Evolutionary conservation across 2,888 invertebrate genomes (phyloP), one percentile per base, ranked within the genome.

Genomic region (Resseliella maxima): DNA sequence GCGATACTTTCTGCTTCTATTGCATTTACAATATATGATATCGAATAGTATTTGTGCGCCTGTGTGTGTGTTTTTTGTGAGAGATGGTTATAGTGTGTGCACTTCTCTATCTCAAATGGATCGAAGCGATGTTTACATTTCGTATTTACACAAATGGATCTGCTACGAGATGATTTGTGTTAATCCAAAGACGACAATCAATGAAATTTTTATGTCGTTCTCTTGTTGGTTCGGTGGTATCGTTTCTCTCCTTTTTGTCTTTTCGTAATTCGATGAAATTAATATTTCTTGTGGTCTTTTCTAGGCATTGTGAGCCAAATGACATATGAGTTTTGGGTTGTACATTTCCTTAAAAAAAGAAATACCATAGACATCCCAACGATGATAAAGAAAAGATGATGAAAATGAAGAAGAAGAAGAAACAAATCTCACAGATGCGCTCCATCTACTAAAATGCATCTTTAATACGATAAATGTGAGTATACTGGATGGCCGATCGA

Each of bases 131-230:
- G 35, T 27, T 0, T 21, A 0, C 0, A 31, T 35, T 27, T 72
- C 15, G 5, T 59, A 31, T 72, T 50, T 72, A 72, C 31, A 72
- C 72, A 72, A 72, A 72, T 31, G 72, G 72, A 72, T 72, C 72
- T 72, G 72, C 72, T 72, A 72, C 72, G 72, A 72, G 72, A 72
- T 72, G 72, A 72, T 72, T 72, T 72, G 72, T 72, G 72, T 72
- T 72, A 72, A 72, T 72, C 72, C 72, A 72, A 72, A 72, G 72
- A 72, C 72, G 35, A 72, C 72, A 72, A 72, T 72, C 72, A 72
- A 72, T 72, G 72, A 72, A 72, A 72, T n/a, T 31, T 35, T 72
- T 72, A n/a, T 72, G 15, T 72, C 72, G 10, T 72, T 72, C 72
- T 72, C 72, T 72, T 3, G 3, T 59, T 59, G 1, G 41, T 41